phyloP scores from a whole-genome alignment of 2,888 invertebrate species.

The Phorcus lineatus region DNA sequence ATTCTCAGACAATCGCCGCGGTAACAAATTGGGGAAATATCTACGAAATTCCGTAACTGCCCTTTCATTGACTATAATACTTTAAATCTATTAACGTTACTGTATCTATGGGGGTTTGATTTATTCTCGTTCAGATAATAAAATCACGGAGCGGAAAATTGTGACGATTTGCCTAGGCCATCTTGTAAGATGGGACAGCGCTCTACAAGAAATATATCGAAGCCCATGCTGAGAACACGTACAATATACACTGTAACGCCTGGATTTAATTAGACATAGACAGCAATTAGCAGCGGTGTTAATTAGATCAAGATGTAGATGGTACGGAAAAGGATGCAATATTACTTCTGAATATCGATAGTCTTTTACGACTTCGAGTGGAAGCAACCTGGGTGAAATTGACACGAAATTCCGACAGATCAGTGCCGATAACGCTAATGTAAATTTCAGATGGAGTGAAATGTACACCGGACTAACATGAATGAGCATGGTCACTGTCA shows the following conservation, averaged over 20 bases:
- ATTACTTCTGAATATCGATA: neutral
- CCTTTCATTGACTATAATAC: neutral
- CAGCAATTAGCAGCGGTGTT: neutral
- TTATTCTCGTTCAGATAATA: conserved; percentile 18
- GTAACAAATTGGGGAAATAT: neutral
- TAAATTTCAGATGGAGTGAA: conserved; percentile 1
- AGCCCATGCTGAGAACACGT: neutral
- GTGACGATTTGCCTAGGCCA: neutral
- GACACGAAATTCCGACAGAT: conserved; percentile 3
- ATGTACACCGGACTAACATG: too few relatives aligned
- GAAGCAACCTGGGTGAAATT: neutral
- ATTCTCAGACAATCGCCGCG: conserved; percentile 2
- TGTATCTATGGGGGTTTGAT: conserved; percentile 21
- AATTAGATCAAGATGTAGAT: conserved; percentile 16
- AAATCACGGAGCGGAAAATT: conserved; percentile 26
- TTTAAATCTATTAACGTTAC: neutral
- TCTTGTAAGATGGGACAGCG: neutral
- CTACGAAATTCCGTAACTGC: neutral
- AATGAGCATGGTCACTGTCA: too few relatives aligned
- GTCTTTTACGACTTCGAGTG: conserved; percentile 5
- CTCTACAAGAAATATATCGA: neutral
- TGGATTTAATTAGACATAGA: neutral
- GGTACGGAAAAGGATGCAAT: neutral
- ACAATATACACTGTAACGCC: too few relatives aligned
- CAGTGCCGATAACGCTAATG: conserved; percentile 4